phyloP scores from a whole-genome alignment of 2,113 vertebrate genomes.

The Nanger granti region DNA sequence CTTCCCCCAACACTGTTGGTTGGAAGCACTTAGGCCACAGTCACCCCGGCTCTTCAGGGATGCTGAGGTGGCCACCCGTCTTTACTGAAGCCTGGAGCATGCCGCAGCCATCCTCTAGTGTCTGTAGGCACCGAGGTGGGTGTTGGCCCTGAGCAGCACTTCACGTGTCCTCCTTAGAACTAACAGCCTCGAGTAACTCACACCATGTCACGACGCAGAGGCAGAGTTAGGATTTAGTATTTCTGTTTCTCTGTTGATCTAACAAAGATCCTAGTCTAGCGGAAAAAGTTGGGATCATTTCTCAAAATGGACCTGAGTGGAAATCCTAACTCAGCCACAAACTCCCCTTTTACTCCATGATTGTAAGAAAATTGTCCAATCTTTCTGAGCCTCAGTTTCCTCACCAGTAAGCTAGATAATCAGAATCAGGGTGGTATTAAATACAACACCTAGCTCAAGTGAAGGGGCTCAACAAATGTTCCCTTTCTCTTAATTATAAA shows the following conservation, averaged over 20 bases:
- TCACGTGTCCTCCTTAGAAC: background rate
- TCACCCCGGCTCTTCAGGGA: background rate
- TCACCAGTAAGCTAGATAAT: background rate
- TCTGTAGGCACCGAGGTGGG: background rate
- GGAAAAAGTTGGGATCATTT: background rate
- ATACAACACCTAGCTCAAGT: background rate
- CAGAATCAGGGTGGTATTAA: background rate
- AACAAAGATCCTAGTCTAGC: background rate
- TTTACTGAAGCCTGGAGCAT: background rate
- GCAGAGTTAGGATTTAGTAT: background rate
- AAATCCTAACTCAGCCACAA: background rate
- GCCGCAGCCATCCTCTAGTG: background rate
- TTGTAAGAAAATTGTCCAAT: background rate
- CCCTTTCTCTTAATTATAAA: slow-evolving; percentile 47
- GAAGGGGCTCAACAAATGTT: background rate
- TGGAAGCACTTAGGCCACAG: background rate
- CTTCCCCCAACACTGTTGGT: background rate
- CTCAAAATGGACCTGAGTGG: background rate
- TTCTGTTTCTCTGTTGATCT: slow-evolving; percentile 21
- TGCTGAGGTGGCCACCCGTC: background rate
- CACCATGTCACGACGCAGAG: background rate
- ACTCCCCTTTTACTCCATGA: background rate
- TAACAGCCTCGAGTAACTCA: background rate
- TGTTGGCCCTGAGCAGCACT: no score
- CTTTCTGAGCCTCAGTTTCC: background rate